A percentile compares a stretch with the other conserved stretches of the same genome.
phyloP scores from a whole-genome alignment of 2,888 invertebrate species.

The Lucinisca nassula region DNA sequence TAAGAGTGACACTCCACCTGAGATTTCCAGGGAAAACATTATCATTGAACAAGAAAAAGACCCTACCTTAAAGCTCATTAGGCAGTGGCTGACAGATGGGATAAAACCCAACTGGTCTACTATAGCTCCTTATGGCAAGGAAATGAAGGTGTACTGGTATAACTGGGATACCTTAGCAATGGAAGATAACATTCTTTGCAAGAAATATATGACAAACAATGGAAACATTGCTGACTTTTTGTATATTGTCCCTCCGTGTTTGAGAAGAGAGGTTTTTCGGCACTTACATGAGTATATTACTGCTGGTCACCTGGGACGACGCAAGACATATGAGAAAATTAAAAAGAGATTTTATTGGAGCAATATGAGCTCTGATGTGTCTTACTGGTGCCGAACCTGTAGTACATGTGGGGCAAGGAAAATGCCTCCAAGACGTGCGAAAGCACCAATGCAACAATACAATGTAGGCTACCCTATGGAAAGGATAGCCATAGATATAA shows the following conservation, averaged over 20 bases:
- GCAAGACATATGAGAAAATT: too few relatives aligned
- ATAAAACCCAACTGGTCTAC: background rate
- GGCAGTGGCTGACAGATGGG: background rate
- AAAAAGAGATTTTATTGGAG: too few relatives aligned
- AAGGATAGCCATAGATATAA: too few relatives aligned
- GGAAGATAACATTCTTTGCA: background rate
- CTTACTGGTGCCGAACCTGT: too few relatives aligned
- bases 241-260: background rate
- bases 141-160: too few relatives aligned
- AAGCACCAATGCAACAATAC: too few relatives aligned
- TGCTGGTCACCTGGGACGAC: background rate
- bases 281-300: background rate
- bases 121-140: background rate
- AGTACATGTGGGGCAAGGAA: background rate
- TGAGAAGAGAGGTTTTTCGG: background rate
- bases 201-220: background rate
- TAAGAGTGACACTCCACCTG: too few relatives aligned
- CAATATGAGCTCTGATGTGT: too few relatives aligned
- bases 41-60: background rate
- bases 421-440: constrained; percentile 14
- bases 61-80: background rate
- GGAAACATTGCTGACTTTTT: too few relatives aligned
- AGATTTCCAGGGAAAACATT: too few relatives aligned
- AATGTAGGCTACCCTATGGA: too few relatives aligned
- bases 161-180: background rate